Conservation (phyloP, 2,797 vertebrate species). For the Sebastes wilsoni region DNA sequence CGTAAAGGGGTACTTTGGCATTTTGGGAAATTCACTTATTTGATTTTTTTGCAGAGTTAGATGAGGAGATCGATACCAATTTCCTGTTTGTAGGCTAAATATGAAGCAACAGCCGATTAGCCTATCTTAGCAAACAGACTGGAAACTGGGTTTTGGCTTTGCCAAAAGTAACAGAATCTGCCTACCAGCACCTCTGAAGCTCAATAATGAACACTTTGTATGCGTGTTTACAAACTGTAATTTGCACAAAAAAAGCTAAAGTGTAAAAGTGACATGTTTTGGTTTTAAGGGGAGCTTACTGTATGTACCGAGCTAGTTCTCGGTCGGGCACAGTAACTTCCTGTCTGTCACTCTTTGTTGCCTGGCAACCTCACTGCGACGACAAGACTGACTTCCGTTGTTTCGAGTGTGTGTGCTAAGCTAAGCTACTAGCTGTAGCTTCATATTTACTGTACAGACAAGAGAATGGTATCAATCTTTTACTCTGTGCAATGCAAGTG, state of each 20-base stretch:
- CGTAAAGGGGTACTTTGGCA: neutral
- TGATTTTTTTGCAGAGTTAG: neutral
- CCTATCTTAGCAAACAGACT: neutral
- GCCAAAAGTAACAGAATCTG: neutral
- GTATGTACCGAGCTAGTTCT: too few relatives aligned
- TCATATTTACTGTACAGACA: neutral
- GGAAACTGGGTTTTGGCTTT: neutral
- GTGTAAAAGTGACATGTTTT: neutral
- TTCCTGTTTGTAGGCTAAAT: neutral
- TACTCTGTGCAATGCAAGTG: too few relatives aligned
- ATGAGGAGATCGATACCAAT: neutral
- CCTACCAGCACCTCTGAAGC: neutral
- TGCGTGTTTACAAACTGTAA: neutral
- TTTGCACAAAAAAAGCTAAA: neutral
- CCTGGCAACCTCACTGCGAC: neutral
- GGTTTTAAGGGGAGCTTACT: neutral
- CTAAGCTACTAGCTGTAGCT: neutral
- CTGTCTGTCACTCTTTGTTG: neutral
- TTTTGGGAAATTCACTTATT: neutral
- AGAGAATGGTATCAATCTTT: neutral
- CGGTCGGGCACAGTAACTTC: neutral
- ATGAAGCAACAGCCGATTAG: neutral
- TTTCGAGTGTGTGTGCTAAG: constrained; percentile 1
- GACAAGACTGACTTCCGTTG: neutral
- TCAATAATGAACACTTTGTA: neutral